These are phyloP conservation scores for Manis javanica DNA, from an alignment of 2,797 vertebrate species.

Conservation along the genomic window DNA sequence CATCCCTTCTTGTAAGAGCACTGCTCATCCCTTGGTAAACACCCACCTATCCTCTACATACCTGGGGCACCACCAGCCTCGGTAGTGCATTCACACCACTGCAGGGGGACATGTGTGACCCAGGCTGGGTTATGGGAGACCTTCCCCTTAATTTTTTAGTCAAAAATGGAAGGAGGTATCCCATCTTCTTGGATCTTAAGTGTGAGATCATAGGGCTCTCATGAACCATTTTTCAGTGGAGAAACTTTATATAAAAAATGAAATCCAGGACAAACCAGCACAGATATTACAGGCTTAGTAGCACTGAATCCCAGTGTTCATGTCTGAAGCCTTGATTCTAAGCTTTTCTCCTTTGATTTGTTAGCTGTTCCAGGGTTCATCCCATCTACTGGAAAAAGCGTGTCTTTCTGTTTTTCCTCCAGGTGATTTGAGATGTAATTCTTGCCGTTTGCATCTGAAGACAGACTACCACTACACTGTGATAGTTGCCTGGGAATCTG, in stretches of 20 bases:
- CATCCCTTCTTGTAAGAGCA: not conserved
- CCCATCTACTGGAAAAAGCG: not conserved
- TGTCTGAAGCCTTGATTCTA: not conserved
- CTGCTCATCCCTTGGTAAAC: not conserved
- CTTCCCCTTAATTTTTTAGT: not conserved
- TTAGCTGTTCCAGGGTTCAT: not conserved
- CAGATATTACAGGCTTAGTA: not conserved
- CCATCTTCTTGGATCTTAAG: not conserved
- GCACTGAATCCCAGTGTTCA: not conserved
- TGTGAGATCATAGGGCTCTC: not conserved
- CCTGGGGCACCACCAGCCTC: not conserved
- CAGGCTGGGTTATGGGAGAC: too few relatives aligned
- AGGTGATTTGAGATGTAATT: not conserved
- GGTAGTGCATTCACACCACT: accelerated
- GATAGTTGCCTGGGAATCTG: not conserved
- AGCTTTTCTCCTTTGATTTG: not conserved
- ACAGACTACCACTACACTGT: not conserved
- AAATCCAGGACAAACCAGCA: not conserved
- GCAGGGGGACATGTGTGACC: accelerated
- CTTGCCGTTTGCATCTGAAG: not conserved
- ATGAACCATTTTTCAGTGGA: not conserved
- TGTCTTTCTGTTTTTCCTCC: not conserved
- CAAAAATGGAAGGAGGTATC: not conserved
- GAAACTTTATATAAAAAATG: not conserved
- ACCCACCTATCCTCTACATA: not conserved